Evolutionary conservation across 1,140 invertebrate species (phyloP), one percentile per base, ranked within the genome.

Genomic region (Doryteuthis pealeii): DNA sequence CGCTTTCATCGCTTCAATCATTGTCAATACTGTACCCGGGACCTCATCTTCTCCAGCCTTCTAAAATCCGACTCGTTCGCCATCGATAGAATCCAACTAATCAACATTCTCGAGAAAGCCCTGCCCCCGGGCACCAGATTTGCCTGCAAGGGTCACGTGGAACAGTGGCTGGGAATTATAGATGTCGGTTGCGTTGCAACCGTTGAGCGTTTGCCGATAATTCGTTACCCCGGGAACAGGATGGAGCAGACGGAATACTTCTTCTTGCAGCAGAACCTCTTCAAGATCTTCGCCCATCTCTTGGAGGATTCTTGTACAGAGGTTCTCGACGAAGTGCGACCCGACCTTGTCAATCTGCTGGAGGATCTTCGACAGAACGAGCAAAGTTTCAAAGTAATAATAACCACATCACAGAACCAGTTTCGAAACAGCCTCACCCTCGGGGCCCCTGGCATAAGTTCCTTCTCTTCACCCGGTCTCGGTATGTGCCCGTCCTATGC

Each of bases 121-220:
- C 18, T 62, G 6, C 54, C 54, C 10, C 54, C 18, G 18, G 54
- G 54, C 0, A 6, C 1, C 6, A 62, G 18, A 28, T 62, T 62
- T 22, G 54, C 54, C 26, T 62, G 54, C 26, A 62, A 62, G 54
- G 54, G 54, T 22, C 54, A 28, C 18, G 54, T 62, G 10, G 54
- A 62, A 62, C 54, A 62, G 18, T 62, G 54, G 54, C 54, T 62
- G 18, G 54, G 54, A n/a, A 62, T 62, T 0, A 62, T 62, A n/a
- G 54, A 62, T 62, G 18, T 62, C 18, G 54, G 54, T 18, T 62
- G 22, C 18, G 26, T 62, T 5, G 54, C 54, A 14, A 62, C 54
- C 10, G 54, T 62, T 5, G 54, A 62, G 18, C 18, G 26, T 5
- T 22, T 62, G 26, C 54, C 54, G 18, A 28, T 62, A 18, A 14